These are phyloP conservation scores for Sminthopsis crassicaudata DNA, from an alignment of 2,113 vertebrate genomes.

Conservation along the genomic window DNA sequence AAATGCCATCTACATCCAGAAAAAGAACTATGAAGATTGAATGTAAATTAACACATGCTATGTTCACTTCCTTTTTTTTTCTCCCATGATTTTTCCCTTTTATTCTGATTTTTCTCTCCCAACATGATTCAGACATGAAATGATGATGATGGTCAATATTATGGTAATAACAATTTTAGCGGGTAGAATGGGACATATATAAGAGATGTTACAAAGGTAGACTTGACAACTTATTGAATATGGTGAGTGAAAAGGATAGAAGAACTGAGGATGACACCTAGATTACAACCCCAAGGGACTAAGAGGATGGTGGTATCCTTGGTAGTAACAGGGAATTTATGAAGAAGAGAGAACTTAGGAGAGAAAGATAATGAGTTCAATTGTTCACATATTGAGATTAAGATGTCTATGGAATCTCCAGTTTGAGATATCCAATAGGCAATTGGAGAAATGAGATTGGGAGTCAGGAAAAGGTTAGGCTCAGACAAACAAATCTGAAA, in stretches of 20 bases:
- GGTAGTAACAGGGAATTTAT: not conserved
- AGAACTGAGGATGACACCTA: not conserved
- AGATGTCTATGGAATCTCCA: not conserved
- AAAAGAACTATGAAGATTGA: no score
- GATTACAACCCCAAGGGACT: not conserved
- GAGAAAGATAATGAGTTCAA: not conserved
- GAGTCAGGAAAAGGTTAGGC: not conserved
- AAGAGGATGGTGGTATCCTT: not conserved
- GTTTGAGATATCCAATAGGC: not conserved
- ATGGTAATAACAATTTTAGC: not conserved
- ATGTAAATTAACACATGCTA: no score
- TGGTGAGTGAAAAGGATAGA: not conserved
- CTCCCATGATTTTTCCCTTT: no score
- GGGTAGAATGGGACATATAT: not conserved
- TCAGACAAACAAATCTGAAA: not conserved
- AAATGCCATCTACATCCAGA: no score
- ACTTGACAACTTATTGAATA: not conserved
- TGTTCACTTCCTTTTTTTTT: no score
- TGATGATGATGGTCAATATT: no score
- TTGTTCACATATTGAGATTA: not conserved
- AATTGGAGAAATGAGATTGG: not conserved
- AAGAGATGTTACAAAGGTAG: not conserved
- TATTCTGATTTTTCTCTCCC: no score
- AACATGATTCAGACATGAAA: no score
- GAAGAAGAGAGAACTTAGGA: not conserved